phyloP scores from a whole-genome alignment of 2,888 invertebrate genomes.

The Lasioglossum marginatum region DNA sequence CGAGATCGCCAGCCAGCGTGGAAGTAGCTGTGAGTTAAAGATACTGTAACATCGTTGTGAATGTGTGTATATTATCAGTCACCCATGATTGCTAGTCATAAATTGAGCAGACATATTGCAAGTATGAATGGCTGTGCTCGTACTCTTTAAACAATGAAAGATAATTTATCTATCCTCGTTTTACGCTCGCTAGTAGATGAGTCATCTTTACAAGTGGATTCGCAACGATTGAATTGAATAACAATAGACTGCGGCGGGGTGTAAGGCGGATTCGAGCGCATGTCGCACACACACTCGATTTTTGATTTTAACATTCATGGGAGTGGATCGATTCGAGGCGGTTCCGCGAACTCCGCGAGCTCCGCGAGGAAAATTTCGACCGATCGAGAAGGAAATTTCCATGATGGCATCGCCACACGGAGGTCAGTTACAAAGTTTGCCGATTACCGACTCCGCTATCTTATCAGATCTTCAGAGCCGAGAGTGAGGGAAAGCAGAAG shows the following conservation, averaged over 20 bases:
- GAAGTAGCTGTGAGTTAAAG: not conserved
- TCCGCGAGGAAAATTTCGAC: slow-evolving; percentile 15
- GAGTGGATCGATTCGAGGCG: slow-evolving; percentile 8
- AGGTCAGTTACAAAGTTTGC: slow-evolving; percentile 44
- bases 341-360: not conserved
- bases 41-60: not conserved
- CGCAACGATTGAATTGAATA: not conserved
- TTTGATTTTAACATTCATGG: not conserved
- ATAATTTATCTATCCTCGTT: not conserved
- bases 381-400: slow-evolving; percentile 31
- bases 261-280: not conserved
- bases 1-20: not conserved
- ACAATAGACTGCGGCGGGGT: not conserved
- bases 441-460: slow-evolving; percentile 32
- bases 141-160: not conserved
- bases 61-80: not conserved
- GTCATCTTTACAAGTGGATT: not conserved
- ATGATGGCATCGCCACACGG: slow-evolving; percentile 6
- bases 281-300: not conserved
- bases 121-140: no score
- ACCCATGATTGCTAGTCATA: no score
- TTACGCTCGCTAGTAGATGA: not conserved
- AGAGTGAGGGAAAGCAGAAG: not conserved
- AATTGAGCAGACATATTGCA: no score
- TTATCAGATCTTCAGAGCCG: slow-evolving; percentile 32